These are phyloP conservation scores for Drosophila mauritiana DNA, from an alignment of 1,140 invertebrate genomes.

Conservation along the genomic window DNA sequence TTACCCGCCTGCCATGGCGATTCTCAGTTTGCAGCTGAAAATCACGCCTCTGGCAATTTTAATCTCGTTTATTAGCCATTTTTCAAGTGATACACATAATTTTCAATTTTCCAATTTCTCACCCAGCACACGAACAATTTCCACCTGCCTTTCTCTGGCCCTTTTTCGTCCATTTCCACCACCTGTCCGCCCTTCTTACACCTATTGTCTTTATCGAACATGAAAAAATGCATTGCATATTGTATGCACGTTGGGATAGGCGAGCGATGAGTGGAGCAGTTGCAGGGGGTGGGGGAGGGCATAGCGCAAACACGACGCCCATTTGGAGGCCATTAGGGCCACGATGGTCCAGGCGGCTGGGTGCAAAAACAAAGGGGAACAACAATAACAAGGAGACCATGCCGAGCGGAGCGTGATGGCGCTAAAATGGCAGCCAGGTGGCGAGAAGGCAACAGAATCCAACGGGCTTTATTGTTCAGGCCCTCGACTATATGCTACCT, in stretches of 20 bases:
- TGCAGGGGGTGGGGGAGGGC: slow-evolving; percentile 32
- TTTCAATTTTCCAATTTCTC: slow-evolving; percentile 81
- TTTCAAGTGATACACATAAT: slow-evolving; percentile 81
- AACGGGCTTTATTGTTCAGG: too few species aligned
- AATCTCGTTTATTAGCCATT: slow-evolving; percentile 83
- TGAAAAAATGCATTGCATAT: slow-evolving; percentile 75
- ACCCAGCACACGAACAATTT: slow-evolving; percentile 45
- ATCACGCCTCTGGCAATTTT: slow-evolving; percentile 74
- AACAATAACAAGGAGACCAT: slow-evolving; percentile 59
- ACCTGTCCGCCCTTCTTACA: slow-evolving; percentile 11
- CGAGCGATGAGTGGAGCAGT: slow-evolving; percentile 6
- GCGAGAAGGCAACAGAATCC: slow-evolving; percentile 1
- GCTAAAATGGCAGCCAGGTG: slow-evolving; percentile 18
- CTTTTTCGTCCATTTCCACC: slow-evolving; percentile 4
- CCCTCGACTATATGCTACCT: slow-evolving; percentile 12
- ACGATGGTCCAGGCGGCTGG: slow-evolving; percentile 12
- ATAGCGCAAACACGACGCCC: slow-evolving; percentile 60
- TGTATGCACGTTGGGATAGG: slow-evolving; percentile 31
- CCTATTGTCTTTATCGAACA: slow-evolving; percentile 77
- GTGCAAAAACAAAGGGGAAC: slow-evolving; percentile 59
- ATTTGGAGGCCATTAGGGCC: slow-evolving; percentile 69
- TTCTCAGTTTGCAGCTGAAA: slow-evolving; percentile 46
- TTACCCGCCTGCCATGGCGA: slow-evolving; percentile 9
- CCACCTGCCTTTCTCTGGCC: slow-evolving; percentile 34
- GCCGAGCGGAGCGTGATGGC: slow-evolving; percentile 8